phyloP scores from a whole-genome alignment of 2,797 vertebrate species.

The Esox lucius region DNA sequence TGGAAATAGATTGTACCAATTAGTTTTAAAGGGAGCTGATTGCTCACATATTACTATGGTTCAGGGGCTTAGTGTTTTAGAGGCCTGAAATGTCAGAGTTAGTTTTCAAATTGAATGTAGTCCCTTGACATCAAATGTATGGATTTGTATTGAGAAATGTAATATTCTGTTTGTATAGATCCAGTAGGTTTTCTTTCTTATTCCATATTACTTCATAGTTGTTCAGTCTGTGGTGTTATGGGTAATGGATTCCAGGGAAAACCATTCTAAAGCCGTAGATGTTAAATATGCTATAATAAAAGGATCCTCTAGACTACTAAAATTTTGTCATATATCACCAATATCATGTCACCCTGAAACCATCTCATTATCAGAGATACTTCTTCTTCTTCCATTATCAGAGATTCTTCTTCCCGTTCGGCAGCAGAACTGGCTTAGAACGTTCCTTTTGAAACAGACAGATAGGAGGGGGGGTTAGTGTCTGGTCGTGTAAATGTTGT shows the following conservation, averaged over 20 bases:
- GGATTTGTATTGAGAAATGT: constrained; percentile 34
- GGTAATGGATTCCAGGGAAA: constrained; percentile 34
- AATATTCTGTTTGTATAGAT: constrained; percentile 33
- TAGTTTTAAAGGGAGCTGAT: constrained; percentile 20
- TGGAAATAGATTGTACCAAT: constrained; percentile 28
- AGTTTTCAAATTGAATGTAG: neutral
- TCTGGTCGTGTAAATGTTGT: neutral
- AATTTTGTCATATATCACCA: neutral
- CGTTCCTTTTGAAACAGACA: neutral
- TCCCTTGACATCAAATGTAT: neutral
- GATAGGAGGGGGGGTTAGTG: neutral
- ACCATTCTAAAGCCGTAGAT: neutral
- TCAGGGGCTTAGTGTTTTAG: neutral
- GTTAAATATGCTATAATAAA: neutral
- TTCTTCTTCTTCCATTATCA: no score
- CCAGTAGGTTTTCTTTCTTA: constrained; percentile 37
- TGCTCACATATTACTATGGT: constrained; percentile 17
- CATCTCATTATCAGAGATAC: no score
- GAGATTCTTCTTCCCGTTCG: neutral
- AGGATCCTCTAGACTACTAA: neutral
- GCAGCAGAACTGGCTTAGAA: neutral
- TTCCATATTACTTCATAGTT: constrained; percentile 46
- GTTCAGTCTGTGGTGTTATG: constrained; percentile 37
- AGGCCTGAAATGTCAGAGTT: neutral
- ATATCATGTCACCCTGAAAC: neutral